Conservation (phyloP, 2,797 vertebrate species). For the Gallinago solitaria region DNA sequence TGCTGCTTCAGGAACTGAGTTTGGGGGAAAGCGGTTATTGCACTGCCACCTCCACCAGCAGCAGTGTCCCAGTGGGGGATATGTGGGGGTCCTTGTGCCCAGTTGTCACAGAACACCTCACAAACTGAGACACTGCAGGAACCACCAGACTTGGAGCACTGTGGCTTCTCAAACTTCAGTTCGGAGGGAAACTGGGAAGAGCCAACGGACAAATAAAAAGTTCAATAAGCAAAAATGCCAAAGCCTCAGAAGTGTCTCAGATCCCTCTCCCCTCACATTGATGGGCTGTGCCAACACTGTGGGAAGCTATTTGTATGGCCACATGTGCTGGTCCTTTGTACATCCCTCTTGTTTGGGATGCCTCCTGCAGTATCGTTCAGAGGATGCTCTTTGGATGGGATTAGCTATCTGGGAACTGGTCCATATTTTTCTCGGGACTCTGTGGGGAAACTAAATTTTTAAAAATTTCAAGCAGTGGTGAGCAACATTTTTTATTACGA, state of each 20-base stretch:
- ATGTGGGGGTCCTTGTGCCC: background rate
- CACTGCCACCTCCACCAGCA: background rate
- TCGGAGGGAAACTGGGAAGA: background rate
- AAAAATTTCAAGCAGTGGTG: background rate
- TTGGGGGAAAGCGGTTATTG: background rate
- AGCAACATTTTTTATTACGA: conserved; percentile 5
- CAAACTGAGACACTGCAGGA: background rate
- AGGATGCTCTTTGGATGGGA: background rate
- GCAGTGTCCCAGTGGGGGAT: accelerated
- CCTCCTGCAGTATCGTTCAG: background rate
- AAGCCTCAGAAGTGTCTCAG: background rate
- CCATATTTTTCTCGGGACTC: background rate
- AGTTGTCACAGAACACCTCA: background rate
- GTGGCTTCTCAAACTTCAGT: background rate
- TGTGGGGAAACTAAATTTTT: background rate
- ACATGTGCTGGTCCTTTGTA: background rate
- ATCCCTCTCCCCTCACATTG: background rate
- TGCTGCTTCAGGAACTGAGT: background rate
- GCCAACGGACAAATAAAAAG: background rate
- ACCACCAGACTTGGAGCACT: background rate
- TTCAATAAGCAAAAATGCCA: background rate
- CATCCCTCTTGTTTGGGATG: background rate
- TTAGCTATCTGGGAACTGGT: background rate
- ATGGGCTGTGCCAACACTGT: background rate
- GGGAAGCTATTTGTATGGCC: background rate